Evolutionary conservation across 2,113 vertebrate genomes (phyloP), one percentile per base, ranked within the genome.

Genomic region (Lepus timidus): DNA sequence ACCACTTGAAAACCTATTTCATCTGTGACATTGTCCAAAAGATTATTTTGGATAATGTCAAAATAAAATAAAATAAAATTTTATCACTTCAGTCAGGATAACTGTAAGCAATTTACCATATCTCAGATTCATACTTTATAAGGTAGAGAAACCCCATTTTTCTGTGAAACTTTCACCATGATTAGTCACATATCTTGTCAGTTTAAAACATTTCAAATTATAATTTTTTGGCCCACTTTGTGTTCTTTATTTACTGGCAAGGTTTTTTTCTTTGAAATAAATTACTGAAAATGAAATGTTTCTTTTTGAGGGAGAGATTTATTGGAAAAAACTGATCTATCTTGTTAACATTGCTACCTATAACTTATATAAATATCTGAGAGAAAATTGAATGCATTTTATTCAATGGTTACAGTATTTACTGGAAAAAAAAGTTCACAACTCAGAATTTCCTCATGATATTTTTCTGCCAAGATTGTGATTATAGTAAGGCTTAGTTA

Each of bases 191-290:
- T 51, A 86, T 39, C 85, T 88, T 65, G 17, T 74, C 70, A 49
- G 14, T 87, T 75, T 80, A 8, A 64, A 61, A 39, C 12, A 22
- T 82, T 68, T 76, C 27, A 55, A 75, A 75, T 90, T 81, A 23
- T 23, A 6, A 2, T 33, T 17, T 51, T 86, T 91, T 96, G 12
- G 55, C 17, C 13, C 19, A 14, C 55, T 90, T 39, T 82, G 80
- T 20, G 8, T 20, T 27, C 17, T 96, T 10, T 92, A 93, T 29
- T 76, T 19, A 68, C 13, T 80, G 3, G 58, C 74, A 9, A 23
- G 81, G 44, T 44, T 58, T 81, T 22, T 95, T 65, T 68, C 88
- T 88, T 79, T 83, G 74, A 95, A 97, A 92, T 25, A 55, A 89
- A 62, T 90, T 95, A 67, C 51, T 91, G 61, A 61, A 83, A 74